These are phyloP conservation scores for Pyrocephalus nanus DNA, from an alignment of 2,797 vertebrate genomes.

Conservation along the genomic window DNA sequence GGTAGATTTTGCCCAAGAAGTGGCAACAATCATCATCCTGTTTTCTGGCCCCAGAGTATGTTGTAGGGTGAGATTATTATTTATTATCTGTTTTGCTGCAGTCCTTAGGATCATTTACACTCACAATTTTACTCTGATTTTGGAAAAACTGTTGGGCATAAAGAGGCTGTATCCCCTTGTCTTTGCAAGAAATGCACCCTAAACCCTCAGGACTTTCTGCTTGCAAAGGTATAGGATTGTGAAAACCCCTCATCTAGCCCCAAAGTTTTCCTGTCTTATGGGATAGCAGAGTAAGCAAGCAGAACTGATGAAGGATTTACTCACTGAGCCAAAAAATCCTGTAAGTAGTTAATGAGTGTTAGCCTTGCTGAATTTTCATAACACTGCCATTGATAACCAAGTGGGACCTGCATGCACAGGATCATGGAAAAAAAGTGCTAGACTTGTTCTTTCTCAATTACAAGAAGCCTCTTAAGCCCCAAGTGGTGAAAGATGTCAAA, in stretches of 20 bases:
- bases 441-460: background rate
- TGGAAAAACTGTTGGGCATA: background rate
- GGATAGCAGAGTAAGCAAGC: background rate
- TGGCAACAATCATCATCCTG: background rate
- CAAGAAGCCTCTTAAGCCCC: background rate
- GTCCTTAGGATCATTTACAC: background rate
- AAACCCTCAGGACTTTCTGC: background rate
- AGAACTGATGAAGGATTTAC: conserved; percentile 48
- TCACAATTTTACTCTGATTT: background rate
- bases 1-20: background rate
- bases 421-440: background rate
- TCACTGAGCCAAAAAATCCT: conserved; percentile 3
- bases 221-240: background rate
- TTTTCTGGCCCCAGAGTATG: background rate
- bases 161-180: background rate
- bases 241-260: background rate
- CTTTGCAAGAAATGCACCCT: background rate
- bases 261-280: background rate
- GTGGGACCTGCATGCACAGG: background rate
- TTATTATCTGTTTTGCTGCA: background rate
- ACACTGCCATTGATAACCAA: conserved; percentile 24
- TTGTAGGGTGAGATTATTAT: background rate
- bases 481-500: conserved; percentile 25
- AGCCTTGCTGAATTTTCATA: conserved; percentile 10
- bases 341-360: conserved; percentile 1